A percentile compares a stretch with the other conserved stretches of the same genome.
phyloP scores from a whole-genome alignment of 2,797 vertebrate genomes.

The Thalassophryne amazonica region DNA sequence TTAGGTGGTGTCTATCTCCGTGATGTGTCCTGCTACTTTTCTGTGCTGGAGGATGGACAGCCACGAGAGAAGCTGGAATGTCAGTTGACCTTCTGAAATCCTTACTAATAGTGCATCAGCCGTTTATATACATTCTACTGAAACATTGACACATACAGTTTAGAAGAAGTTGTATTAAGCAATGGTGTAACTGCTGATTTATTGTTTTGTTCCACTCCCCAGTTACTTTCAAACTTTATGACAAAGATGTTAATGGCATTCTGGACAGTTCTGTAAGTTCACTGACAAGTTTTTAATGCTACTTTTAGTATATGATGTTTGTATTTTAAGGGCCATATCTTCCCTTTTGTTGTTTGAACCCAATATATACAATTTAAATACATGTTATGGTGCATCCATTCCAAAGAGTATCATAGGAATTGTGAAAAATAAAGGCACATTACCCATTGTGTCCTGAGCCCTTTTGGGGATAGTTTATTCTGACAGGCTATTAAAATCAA shows the following conservation, averaged over 20 bases:
- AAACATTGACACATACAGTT: not conserved
- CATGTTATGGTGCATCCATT: no score
- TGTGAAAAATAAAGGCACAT: no score
- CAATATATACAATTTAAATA: no score
- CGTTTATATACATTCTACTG: not conserved
- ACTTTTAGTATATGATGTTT: no score
- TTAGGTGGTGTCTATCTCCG: slow-evolving; percentile 80
- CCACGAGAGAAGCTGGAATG: slow-evolving; percentile 90
- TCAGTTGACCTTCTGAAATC: slow-evolving; percentile 60
- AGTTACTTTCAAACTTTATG: slow-evolving; percentile 92
- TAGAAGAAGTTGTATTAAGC: not conserved
- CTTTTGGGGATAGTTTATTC: no score
- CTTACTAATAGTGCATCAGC: not conserved
- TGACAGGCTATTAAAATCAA: no score
- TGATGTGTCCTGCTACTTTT: slow-evolving; percentile 91
- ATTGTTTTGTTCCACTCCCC: slow-evolving; percentile 38
- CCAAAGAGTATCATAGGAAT: no score
- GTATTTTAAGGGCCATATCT: no score
- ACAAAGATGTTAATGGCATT: slow-evolving; percentile 87
- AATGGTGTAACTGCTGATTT: not conserved
- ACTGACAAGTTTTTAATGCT: not conserved
- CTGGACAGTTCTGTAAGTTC: slow-evolving; percentile 87
- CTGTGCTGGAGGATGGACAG: slow-evolving; percentile 87
- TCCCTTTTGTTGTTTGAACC: no score
- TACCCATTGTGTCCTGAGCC: no score